Conservation (phyloP, 2,888 invertebrate genomes). For the Drosophila flavopinicola region DNA sequence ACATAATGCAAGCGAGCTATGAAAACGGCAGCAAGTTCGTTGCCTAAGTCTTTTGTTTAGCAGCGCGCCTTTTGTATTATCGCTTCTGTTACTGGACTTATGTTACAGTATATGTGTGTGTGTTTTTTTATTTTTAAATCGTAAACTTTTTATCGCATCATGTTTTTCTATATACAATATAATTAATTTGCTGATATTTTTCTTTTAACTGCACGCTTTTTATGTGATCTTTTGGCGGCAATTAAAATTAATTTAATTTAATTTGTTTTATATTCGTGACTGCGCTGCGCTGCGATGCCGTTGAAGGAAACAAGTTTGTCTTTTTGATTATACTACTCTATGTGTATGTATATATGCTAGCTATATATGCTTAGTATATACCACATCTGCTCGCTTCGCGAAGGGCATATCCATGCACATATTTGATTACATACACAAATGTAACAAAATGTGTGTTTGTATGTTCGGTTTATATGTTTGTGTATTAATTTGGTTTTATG, state of each 20-base stretch:
- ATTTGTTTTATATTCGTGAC: constrained; percentile 70
- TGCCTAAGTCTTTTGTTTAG: constrained; percentile 77
- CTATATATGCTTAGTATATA: constrained; percentile 8
- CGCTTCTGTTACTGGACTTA: constrained; percentile 45
- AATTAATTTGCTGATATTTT: constrained; percentile 75
- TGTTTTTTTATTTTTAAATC: constrained; percentile 41
- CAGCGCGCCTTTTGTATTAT: constrained; percentile 37
- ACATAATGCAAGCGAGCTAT: constrained; percentile 31
- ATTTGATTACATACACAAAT: constrained; percentile 38
- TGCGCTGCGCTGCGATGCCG: constrained; percentile 48
- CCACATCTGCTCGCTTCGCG: constrained; percentile 32
- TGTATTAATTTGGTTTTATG: constrained; percentile 72
- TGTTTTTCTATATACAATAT: constrained; percentile 76
- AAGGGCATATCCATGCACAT: constrained; percentile 53
- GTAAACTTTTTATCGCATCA: constrained; percentile 65
- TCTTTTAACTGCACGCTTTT: constrained; percentile 73
- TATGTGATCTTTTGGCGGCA: constrained; percentile 74
- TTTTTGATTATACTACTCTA: constrained; percentile 60
- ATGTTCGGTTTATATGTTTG: constrained; percentile 11
- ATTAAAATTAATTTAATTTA: constrained; percentile 77
- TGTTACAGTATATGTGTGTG: constrained; percentile 13
- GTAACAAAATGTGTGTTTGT: not conserved
- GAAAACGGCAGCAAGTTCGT: constrained; percentile 71
- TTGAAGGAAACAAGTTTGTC: constrained; percentile 63
- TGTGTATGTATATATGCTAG: constrained; percentile 2